Base-by-base conservation (phyloP, 2,797 vertebrate genomes). In the Aratinga solstitialis region DNA sequence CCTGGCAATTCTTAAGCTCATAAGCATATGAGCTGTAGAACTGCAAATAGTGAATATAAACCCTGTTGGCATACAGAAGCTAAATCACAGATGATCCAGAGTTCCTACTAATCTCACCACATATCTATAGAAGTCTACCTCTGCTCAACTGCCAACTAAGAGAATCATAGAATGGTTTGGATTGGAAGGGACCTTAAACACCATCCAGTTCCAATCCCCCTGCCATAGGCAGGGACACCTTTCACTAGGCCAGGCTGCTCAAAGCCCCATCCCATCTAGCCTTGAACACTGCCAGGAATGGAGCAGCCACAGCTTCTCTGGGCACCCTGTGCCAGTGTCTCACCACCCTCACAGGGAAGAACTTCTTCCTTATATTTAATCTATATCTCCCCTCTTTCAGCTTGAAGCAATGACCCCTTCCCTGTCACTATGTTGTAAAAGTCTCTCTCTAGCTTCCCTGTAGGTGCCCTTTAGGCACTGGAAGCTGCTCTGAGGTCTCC, bases 101-200 rank as follows among this genome's bases (percentile, higher is more conserved):
- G 16, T 1, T 67, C 20, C 20, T 27, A 40, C 30, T n/a, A 48
- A 67, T 43, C 58, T 61, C 32, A 3, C 11, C 8, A 65, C 7
- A 3, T 5, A 14, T 11, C 50, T 17, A 0, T 5, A 8, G 4
- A 3, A 90, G 7, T 5, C 29, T 59, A 32, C 8, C 13, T 86
- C 42, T 30, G 13, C 10, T 56, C 32, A 59, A 7, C 22, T 27
- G 34, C 14, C 3, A 1, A 2, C 21, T 4, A 10, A 40, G 17
- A 38, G 7, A 53, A n/a, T 4, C 58, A 34, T 24, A 16, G n/a
- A 24, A 58, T 17, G n/a, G 56, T 34, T 59, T 24, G 56, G n/a
- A 15, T 23, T 24, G n/a, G 56, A 34, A 59, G 5, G n/a, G 22
- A 17, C 56, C 14, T 59, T 36, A 59, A 59, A 59, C 22, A 36